Evolutionary conservation across 2,113 vertebrate genomes (phyloP).

Genomic region (Chascanopsetta lugubris): DNA sequence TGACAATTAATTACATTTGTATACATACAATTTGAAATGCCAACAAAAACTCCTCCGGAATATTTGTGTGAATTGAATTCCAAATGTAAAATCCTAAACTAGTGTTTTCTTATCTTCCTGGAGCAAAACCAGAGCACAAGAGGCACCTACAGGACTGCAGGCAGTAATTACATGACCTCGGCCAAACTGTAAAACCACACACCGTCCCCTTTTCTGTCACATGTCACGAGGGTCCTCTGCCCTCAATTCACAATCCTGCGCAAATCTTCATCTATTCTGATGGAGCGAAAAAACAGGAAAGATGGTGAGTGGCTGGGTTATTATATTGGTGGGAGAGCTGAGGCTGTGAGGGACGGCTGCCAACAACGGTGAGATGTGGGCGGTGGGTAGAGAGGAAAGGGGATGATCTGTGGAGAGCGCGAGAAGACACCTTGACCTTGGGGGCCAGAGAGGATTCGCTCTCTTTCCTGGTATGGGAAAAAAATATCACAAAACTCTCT

Average conservation of each 20-base stretch:
- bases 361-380: slow-evolving; percentile 48
- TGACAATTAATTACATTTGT: too few species aligned
- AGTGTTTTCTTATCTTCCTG: too few species aligned
- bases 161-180: slow-evolving; percentile 30
- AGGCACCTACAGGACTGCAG: background rate
- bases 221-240: slow-evolving; percentile 24
- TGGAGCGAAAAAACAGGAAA: slow-evolving; percentile 49
- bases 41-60: too few species aligned
- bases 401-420: slow-evolving; percentile 15
- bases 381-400: slow-evolving; percentile 29
- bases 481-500: background rate
- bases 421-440: slow-evolving; percentile 61
- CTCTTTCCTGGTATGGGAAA: background rate
- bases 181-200: slow-evolving; percentile 32
- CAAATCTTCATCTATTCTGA: slow-evolving; percentile 53
- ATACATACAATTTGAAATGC: too few species aligned
- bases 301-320: slow-evolving; percentile 46
- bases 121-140: background rate
- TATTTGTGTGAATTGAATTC: too few species aligned
- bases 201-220: slow-evolving; percentile 45
- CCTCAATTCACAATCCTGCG: slow-evolving; percentile 29
- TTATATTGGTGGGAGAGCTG: slow-evolving; percentile 55
- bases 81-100: too few species aligned
- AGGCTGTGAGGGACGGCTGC: slow-evolving; percentile 60
- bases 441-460: slow-evolving; percentile 31